Evolutionary conservation across 1,140 invertebrate species (phyloP).

Genomic region (Proctacanthus coquilletti): DNA sequence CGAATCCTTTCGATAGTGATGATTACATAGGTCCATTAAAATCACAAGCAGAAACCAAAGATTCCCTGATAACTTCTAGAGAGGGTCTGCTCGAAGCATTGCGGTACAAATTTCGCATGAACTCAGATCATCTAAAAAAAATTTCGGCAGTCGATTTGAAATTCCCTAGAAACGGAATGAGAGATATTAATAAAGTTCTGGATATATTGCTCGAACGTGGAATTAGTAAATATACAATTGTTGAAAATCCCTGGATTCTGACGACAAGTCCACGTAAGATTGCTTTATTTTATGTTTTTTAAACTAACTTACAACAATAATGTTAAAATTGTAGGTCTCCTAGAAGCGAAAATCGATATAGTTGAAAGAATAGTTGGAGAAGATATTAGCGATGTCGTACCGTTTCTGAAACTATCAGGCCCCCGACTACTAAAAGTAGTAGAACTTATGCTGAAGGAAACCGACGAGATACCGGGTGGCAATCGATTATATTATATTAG

Average conservation of each 20-base stretch:
- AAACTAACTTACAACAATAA: slow-evolving; percentile 6
- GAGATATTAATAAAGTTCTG: slow-evolving; percentile 8
- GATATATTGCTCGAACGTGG: slow-evolving; percentile 15
- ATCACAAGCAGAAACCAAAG: not conserved
- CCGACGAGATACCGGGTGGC: slow-evolving; percentile 8
- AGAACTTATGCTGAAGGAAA: slow-evolving; percentile 11
- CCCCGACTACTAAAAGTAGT: slow-evolving; percentile 18
- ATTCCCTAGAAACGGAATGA: slow-evolving; percentile 12
- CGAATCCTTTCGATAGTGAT: not conserved
- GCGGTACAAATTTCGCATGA: not conserved
- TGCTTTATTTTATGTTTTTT: not conserved
- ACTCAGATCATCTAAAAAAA: not conserved
- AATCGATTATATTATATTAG: slow-evolving; percentile 28
- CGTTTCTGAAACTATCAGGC: slow-evolving; percentile 17
- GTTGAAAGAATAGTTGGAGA: slow-evolving; percentile 12
- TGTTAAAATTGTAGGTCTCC: slow-evolving; percentile 7
- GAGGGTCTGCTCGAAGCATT: not conserved
- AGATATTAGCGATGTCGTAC: slow-evolving; percentile 26
- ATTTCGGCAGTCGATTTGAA: slow-evolving; percentile 14
- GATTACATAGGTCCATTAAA: not conserved
- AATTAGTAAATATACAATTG: slow-evolving; percentile 14
- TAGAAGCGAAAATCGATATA: slow-evolving; percentile 4
- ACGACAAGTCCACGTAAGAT: slow-evolving; percentile 15
- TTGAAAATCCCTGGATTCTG: slow-evolving; percentile 24
- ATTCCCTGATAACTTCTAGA: not conserved